Percentiles rank a stretch among this genome's conserved stretches.
Conservation (phyloP, 1,140 invertebrate species). For the Dinothrombium tinctorium region DNA sequence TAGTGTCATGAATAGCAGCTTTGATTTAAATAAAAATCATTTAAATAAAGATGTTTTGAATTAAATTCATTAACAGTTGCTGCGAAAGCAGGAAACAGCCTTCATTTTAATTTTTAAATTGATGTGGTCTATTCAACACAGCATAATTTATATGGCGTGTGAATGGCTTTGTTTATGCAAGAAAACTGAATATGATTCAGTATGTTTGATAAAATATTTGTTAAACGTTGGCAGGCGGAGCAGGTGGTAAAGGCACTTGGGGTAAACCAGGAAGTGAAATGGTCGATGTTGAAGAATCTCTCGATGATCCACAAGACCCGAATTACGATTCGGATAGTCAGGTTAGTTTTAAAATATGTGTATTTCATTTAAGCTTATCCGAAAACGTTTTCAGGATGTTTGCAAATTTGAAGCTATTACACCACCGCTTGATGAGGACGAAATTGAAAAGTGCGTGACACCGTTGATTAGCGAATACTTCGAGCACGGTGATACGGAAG, state of each 20-base stretch:
- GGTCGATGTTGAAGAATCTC: constrained; percentile 33
- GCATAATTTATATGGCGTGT: too few species aligned
- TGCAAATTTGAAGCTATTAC: constrained; percentile 45
- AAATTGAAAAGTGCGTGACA: constrained; percentile 42
- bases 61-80: too few species aligned
- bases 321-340: constrained; percentile 67
- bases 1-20: too few species aligned
- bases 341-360: too few species aligned
- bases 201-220: too few species aligned
- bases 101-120: too few species aligned
- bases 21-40: too few species aligned
- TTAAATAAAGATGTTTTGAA: too few species aligned
- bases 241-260: constrained; percentile 80
- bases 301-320: constrained; percentile 56
- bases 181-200: neutral
- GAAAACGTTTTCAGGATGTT: too few species aligned
- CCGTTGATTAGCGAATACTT: constrained; percentile 65
- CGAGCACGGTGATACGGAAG: constrained; percentile 61
- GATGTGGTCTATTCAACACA: too few species aligned
- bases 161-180: constrained; percentile 1
- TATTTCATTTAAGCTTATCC: constrained; percentile 17
- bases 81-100: too few species aligned
- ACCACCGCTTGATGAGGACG: constrained; percentile 39
- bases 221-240: too few species aligned
- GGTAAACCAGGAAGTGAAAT: constrained; percentile 58